Evolutionary conservation across 2,797 vertebrate species (phyloP), one percentile per base, ranked within the genome.

Genomic region (Cossypha dichroa): DNA sequence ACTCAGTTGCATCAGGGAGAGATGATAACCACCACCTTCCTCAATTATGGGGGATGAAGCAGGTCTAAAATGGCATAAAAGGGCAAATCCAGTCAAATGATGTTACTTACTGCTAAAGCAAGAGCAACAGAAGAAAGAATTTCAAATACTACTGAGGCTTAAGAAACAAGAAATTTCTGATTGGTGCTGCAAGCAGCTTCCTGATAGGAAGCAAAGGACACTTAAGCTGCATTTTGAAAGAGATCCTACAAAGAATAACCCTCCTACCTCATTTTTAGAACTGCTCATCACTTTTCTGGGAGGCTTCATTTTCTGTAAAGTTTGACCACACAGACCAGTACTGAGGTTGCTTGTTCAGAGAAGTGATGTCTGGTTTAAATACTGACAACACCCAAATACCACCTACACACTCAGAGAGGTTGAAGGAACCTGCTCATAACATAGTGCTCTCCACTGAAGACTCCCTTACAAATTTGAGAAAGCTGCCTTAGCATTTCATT

Each of bases 201-300:
- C 72, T 68, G 94, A 96, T 41, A 87, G 84, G 68, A 95, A 96
- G 94, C 94, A 83, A 92, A 93, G 45, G 29, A 54, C 74, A 80
- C 52, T 94, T 68, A 93, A 93, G 93, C 88, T 87, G 74, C 54
- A 62, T 92, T 92, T 95, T 90, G 51, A 89, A 93, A 96, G 60
- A 93, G 82, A 91, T 75, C 92, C 95, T 96, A 40, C 81, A 51
- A 90, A 94, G 85, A 90, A 95, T 70, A 89, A 96, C 73, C 94
- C 92, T 96, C 92, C 90, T 97, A 96, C 94, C 96, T 97, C 95
- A 79, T 95, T 77, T 85, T 95, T 93, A 97, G 94, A 96, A 96
- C 92, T 92, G 95, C 84, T 97, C 95, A 97, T 92, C 95, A 88
- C 75, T 95, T 96, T 96, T 96, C 94, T 96, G 94, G 95, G 60